These are phyloP conservation scores for Atrina japonica DNA, from an alignment of 2,888 invertebrate genomes.

Conservation along the genomic window DNA sequence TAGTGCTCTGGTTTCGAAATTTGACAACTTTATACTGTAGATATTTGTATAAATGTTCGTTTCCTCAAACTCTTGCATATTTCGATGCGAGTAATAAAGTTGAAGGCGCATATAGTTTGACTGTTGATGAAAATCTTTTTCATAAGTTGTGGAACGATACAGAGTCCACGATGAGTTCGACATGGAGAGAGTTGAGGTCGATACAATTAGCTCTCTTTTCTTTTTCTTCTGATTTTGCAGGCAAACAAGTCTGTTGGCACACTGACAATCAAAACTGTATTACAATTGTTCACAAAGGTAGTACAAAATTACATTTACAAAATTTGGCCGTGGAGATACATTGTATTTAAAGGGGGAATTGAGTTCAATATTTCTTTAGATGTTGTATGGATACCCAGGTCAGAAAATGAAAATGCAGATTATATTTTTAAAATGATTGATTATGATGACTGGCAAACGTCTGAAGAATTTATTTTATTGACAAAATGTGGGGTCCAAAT, in stretches of 20 bases:
- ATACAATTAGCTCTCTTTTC: too few relatives aligned
- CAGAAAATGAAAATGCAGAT: constrained; percentile 24
- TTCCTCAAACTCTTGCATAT: too few relatives aligned
- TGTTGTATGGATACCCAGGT: constrained; percentile 17
- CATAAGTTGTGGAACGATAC: too few relatives aligned
- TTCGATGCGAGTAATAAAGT: too few relatives aligned
- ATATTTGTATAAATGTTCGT: too few relatives aligned
- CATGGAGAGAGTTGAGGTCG: too few relatives aligned
- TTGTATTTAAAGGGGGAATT: constrained; percentile 9
- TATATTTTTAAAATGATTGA: constrained; percentile 9
- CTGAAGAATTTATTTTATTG: constrained; percentile 22
- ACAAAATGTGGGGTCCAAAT: constrained; percentile 24
- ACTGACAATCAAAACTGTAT: constrained; percentile 20
- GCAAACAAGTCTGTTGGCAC: neutral
- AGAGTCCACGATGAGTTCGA: too few relatives aligned
- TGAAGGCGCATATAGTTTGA: too few relatives aligned
- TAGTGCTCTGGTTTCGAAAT: too few relatives aligned
- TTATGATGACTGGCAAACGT: constrained; percentile 25
- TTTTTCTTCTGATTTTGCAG: too few relatives aligned
- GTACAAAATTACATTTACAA: constrained; percentile 19
- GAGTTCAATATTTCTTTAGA: constrained; percentile 3
- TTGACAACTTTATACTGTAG: too few relatives aligned
- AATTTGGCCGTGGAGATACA: constrained; percentile 13
- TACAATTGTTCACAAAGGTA: constrained; percentile 19
- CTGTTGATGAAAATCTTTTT: too few relatives aligned